These are phyloP conservation scores for Passer montanus DNA, from an alignment of 2,113 vertebrate genomes.

Conservation along the genomic window DNA sequence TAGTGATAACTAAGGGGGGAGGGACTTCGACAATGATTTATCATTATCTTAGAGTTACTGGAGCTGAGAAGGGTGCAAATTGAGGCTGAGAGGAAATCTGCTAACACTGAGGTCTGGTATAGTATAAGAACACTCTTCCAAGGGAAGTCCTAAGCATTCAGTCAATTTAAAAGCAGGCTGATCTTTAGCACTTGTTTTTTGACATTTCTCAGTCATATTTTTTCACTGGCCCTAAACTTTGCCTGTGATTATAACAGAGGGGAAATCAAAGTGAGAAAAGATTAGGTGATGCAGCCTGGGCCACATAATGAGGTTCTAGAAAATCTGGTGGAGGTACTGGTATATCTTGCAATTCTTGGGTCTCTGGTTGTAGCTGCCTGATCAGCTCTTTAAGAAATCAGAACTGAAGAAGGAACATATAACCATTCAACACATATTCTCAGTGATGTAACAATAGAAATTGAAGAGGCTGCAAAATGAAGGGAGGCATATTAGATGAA, in stretches of 20 bases:
- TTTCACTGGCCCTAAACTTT: background rate
- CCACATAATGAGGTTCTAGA: background rate
- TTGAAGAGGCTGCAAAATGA: background rate
- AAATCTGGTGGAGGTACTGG: background rate
- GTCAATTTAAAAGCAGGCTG: background rate
- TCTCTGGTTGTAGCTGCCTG: background rate
- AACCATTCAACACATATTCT: background rate
- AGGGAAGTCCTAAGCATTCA: background rate
- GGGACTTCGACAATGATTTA: background rate
- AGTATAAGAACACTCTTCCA: conserved; percentile 59
- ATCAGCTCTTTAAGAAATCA: background rate
- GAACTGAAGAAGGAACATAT: background rate
- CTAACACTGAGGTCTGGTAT: conserved; percentile 57
- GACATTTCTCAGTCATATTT: background rate
- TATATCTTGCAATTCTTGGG: background rate
- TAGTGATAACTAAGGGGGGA: conserved; percentile 53
- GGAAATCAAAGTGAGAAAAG: background rate
- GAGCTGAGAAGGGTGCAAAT: background rate
- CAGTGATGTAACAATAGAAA: background rate
- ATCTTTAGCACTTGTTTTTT: background rate
- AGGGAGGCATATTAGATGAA: background rate
- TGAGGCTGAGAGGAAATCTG: background rate
- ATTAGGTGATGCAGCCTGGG: background rate
- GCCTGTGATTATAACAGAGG: background rate
- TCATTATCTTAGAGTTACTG: background rate